Evolutionary conservation across 2,888 invertebrate genomes (phyloP).

Genomic region (Hesperia comma): DNA sequence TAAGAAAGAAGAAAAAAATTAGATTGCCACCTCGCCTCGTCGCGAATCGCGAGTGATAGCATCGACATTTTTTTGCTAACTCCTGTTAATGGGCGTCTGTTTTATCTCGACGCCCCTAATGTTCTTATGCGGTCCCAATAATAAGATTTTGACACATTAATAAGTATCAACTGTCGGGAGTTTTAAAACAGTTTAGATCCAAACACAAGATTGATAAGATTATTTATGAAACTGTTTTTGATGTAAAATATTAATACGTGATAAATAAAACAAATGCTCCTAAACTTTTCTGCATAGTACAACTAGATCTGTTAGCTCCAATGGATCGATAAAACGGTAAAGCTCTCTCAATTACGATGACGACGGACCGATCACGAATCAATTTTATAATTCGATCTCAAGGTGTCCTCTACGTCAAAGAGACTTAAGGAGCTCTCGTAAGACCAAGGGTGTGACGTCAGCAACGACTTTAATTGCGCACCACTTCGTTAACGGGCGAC

Average conservation of each 20-base stretch:
- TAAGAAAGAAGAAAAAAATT: constrained; percentile 75
- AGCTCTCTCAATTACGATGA: constrained; percentile 39
- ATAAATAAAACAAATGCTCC: too few relatives aligned
- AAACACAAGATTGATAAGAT: neutral
- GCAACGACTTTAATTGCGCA: constrained; percentile 82
- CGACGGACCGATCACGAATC: constrained; percentile 61
- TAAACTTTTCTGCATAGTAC: too few relatives aligned
- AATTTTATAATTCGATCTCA: constrained; percentile 76
- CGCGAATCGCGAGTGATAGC: constrained; percentile 67
- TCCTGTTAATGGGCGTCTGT: constrained; percentile 79
- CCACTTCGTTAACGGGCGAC: constrained; percentile 82
- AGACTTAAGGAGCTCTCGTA: constrained; percentile 64
- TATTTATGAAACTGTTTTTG: too few relatives aligned
- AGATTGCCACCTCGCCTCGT: constrained; percentile 81
- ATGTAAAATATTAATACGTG: too few relatives aligned
- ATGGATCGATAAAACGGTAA: neutral
- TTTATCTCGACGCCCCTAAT: constrained; percentile 80
- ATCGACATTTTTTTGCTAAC: constrained; percentile 67
- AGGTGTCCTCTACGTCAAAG: constrained; percentile 68
- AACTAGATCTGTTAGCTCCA: too few relatives aligned
- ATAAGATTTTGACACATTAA: constrained; percentile 81
- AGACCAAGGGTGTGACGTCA: constrained; percentile 74
- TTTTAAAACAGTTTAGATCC: constrained; percentile 38
- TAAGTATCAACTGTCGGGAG: constrained; percentile 62
- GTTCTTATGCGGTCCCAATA: constrained; percentile 80